A percentile compares a stretch with the other conserved stretches of the same genome.
Evolutionary conservation across 2,888 invertebrate species (phyloP).

Genomic region (Pediacus dermestoides): DNA sequence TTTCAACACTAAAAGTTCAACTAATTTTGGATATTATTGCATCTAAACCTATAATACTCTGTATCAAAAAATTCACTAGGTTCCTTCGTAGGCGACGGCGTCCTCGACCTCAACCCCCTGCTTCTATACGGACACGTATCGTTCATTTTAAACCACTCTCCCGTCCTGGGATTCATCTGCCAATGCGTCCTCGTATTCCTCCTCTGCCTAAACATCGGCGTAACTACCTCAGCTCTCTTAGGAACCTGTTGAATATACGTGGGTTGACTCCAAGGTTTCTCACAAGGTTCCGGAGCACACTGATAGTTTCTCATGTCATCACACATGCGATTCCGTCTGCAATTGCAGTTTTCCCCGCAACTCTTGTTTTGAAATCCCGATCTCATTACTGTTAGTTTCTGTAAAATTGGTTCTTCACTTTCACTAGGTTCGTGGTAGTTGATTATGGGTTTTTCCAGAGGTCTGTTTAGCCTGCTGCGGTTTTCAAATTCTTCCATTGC

Average conservation of each 20-base stretch:
- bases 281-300: too few relatives aligned
- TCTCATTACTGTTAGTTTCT: slow-evolving; percentile 27
- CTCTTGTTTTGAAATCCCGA: slow-evolving; percentile 13
- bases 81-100: slow-evolving; percentile 3
- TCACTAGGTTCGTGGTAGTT: slow-evolving; percentile 32
- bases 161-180: slow-evolving; percentile 36
- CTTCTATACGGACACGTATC: slow-evolving; percentile 3
- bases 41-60: too few relatives aligned
- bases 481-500: slow-evolving; percentile 46
- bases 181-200: slow-evolving; percentile 28
- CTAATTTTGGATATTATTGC: too few relatives aligned
- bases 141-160: slow-evolving; percentile 39
- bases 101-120: not conserved
- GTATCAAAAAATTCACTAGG: too few relatives aligned
- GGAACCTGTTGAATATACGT: too few relatives aligned
- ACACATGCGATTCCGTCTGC: slow-evolving; percentile 6
- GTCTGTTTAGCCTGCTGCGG: slow-evolving; percentile 42
- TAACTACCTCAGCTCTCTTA: too few relatives aligned
- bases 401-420: slow-evolving; percentile 33
- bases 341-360: slow-evolving; percentile 10
- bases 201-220: too few relatives aligned
- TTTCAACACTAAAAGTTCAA: too few relatives aligned
- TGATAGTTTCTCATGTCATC: too few relatives aligned
- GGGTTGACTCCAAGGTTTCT: too few relatives aligned
- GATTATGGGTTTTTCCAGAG: slow-evolving; percentile 40